Evolutionary conservation across 2,797 vertebrate genomes (phyloP).

Genomic region (Podarcis lilfordi): DNA sequence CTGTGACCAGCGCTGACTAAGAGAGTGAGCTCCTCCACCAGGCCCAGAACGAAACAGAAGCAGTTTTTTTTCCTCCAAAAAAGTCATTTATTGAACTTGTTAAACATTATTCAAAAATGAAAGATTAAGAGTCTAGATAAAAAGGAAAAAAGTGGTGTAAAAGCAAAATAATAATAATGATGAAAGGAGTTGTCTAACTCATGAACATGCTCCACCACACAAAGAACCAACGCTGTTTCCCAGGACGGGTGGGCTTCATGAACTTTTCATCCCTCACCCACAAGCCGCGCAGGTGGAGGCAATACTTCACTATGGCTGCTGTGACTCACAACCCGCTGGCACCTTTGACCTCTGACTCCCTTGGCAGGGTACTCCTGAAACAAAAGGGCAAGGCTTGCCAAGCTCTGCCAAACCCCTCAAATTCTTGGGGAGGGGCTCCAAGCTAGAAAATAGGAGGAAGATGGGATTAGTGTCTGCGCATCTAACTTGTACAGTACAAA

Average conservation of each 20-base stretch:
- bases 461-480: not conserved
- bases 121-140: conserved; percentile 75
- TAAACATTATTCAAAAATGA: conserved; percentile 76
- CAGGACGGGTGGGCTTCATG: not conserved
- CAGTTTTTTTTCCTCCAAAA: conserved; percentile 70
- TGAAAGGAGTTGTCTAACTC: conserved; percentile 54
- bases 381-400: not conserved
- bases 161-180: conserved; percentile 51
- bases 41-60: not conserved
- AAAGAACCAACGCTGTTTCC: conserved; percentile 5
- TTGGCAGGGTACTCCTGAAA: not conserved
- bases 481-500: not conserved
- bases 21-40: not conserved
- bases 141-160: conserved; percentile 69
- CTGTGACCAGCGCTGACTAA: not conserved
- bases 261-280: not conserved
- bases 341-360: no score
- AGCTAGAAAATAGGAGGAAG: not conserved
- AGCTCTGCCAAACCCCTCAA: not conserved
- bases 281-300: not conserved
- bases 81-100: conserved; percentile 80
- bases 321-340: not conserved
- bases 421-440: accelerated
- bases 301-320: not conserved
- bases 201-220: conserved; percentile 62